A percentile compares a stretch with the other conserved stretches of the same genome.
Conservation (phyloP, 2,888 invertebrate species). For the Loripinus fragilis region DNA sequence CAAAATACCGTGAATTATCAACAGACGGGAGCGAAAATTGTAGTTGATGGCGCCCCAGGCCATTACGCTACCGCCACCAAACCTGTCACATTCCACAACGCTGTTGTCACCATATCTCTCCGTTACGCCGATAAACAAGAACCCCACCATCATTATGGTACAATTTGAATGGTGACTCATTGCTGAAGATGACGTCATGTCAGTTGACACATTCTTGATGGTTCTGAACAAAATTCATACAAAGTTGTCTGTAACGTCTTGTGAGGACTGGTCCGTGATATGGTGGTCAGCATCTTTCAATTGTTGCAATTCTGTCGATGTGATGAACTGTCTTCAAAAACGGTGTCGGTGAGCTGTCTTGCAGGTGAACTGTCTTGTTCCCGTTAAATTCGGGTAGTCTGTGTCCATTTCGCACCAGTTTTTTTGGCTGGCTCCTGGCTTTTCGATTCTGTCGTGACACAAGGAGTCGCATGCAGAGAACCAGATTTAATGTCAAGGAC, state of each 20-base stretch:
- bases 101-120: no score
- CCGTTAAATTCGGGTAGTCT: background rate
- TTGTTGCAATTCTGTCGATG: no score
- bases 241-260: no score
- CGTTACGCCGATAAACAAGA: background rate
- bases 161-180: slow-evolving; percentile 15
- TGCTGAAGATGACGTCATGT: no score
- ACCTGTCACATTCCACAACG: no score
- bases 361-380: no score
- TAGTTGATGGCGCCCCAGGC: slow-evolving; percentile 17
- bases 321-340: no score
- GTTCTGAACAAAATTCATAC: no score
- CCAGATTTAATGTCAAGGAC: slow-evolving; percentile 28
- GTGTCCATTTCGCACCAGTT: background rate
- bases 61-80: no score
- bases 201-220: background rate
- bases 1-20: slow-evolving; percentile 21
- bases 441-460: background rate
- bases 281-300: no score
- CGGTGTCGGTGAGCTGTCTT: no score
- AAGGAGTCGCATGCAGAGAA: background rate
- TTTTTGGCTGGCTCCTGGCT: background rate
- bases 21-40: slow-evolving; percentile 13
- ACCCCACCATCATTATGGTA: background rate
- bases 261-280: no score